Percentiles rank a stretch among this genome's conserved stretches.
Conservation (phyloP, 2,888 invertebrate genomes). For the Scaptomyza cyrtandrae region DNA sequence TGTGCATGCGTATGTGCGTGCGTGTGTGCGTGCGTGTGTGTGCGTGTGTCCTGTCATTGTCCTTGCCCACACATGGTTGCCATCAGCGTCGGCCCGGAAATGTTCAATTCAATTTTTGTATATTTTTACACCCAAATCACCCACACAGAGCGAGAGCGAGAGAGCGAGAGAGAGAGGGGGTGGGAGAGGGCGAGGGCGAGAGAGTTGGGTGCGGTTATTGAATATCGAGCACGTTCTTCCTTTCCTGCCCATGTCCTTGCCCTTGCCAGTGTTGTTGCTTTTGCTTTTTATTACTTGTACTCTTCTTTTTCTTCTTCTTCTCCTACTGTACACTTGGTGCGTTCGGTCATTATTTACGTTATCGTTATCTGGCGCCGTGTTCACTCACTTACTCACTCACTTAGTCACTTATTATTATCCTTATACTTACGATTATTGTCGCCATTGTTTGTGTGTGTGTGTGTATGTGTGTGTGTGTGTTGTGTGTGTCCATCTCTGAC, state of each 20-base stretch:
- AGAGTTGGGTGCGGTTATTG: constrained; percentile 65
- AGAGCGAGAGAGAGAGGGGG: constrained; percentile 16
- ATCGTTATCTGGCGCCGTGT: constrained; percentile 68
- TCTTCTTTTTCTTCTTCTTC: too few relatives aligned
- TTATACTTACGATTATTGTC: constrained; percentile 65
- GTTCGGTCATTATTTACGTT: constrained; percentile 78
- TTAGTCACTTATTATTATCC: constrained; percentile 72
- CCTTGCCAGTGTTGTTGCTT: neutral
- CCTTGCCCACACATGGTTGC: constrained; percentile 57
- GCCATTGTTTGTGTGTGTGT: constrained; percentile 18
- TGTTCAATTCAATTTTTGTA: constrained; percentile 76
- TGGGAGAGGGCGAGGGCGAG: neutral
- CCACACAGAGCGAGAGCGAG: neutral
- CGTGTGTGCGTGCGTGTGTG: constrained; percentile 12
- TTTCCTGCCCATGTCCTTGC: neutral
- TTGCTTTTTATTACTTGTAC: constrained; percentile 20
- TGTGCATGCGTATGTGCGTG: constrained; percentile 11
- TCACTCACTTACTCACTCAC: constrained; percentile 64
- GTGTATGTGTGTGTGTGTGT: constrained; percentile 5
- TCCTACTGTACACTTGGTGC: constrained; percentile 42
- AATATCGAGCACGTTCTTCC: constrained; percentile 71
- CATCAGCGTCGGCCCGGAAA: constrained; percentile 65
- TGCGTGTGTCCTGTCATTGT: constrained; percentile 47
- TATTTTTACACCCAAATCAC: neutral
- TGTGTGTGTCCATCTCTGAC: constrained; percentile 25